Conservation (phyloP, 2,113 vertebrate genomes). For the Panthera tigris region DNA sequence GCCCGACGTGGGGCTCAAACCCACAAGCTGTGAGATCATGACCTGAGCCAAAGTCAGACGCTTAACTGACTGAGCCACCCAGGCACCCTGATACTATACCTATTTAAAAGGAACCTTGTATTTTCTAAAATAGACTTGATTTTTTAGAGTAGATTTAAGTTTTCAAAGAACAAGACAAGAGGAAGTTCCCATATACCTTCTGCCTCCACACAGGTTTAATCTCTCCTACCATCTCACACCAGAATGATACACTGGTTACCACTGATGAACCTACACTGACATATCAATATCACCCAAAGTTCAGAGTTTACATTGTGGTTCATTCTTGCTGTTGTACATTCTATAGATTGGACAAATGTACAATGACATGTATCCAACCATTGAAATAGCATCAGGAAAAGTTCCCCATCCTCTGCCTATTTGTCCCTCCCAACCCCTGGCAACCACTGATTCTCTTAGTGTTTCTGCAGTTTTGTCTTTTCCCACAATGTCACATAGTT, state of each 20-base stretch:
- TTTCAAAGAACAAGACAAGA: background rate
- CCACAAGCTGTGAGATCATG: no score
- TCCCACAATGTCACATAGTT: background rate
- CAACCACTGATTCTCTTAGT: background rate
- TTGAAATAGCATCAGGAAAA: fast-evolving
- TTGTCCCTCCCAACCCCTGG: background rate
- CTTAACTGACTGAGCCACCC: no score
- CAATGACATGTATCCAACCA: no score
- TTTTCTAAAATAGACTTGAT: background rate
- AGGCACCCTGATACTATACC: background rate
- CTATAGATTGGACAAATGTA: background rate
- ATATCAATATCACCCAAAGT: background rate
- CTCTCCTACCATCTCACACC: background rate
- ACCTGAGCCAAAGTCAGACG: no score
- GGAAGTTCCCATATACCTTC: background rate
- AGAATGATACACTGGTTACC: background rate
- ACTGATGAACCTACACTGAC: background rate
- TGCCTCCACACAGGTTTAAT: fast-evolving
- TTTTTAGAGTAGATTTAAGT: background rate
- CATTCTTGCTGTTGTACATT: background rate
- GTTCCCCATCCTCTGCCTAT: background rate
- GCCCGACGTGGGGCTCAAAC: no score
- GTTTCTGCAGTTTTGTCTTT: background rate
- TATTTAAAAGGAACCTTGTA: background rate
- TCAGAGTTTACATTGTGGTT: background rate